A percentile compares a stretch with the other conserved stretches of the same genome.
Evolutionary conservation across 2,888 invertebrate genomes (phyloP).

Genomic region (Leptinotarsa juncta): DNA sequence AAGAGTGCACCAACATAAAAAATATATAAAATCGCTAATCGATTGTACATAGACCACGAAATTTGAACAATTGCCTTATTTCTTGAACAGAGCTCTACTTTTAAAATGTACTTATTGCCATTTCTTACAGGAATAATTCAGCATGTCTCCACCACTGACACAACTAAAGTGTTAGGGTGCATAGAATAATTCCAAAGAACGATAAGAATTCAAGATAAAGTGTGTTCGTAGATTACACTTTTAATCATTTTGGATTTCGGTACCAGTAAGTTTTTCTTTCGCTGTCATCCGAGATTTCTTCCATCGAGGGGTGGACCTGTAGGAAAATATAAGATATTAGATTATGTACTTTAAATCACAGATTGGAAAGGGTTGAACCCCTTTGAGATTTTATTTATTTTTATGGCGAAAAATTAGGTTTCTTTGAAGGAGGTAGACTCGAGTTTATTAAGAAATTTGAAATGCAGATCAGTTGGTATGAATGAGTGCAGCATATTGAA

Average conservation of each 20-base stretch:
- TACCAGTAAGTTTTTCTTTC: conserved; percentile 36
- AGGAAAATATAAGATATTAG: conserved; percentile 53
- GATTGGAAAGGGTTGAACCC: conserved; percentile 46
- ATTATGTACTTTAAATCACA: conserved; percentile 56
- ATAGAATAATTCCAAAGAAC: conserved; percentile 47
- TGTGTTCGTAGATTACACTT: conserved; percentile 63
- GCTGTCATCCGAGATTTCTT: conserved; percentile 36
- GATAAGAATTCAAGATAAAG: conserved; percentile 57
- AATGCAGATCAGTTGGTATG: conserved; percentile 37
- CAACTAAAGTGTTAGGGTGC: conserved; percentile 39
- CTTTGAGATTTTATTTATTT: conserved; percentile 57
- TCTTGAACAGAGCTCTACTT: no score
- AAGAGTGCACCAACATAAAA: no score
- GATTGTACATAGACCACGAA: no score
- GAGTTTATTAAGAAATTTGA: conserved; percentile 42
- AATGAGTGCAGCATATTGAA: conserved; percentile 19
- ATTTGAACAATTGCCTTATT: no score
- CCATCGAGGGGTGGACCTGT: conserved; percentile 39
- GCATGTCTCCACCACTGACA: conserved; percentile 16
- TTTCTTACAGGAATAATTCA: neutral
- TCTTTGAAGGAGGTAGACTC: conserved; percentile 34
- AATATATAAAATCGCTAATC: no score
- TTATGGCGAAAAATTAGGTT: conserved; percentile 32
- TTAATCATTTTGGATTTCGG: conserved; percentile 61
- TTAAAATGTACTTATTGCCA: no score